A percentile compares a stretch with the other conserved stretches of the same genome.
These are phyloP conservation scores for Sarotherodon lohbergeri DNA, from an alignment of 2,113 vertebrate genomes.

Conservation along the genomic window DNA sequence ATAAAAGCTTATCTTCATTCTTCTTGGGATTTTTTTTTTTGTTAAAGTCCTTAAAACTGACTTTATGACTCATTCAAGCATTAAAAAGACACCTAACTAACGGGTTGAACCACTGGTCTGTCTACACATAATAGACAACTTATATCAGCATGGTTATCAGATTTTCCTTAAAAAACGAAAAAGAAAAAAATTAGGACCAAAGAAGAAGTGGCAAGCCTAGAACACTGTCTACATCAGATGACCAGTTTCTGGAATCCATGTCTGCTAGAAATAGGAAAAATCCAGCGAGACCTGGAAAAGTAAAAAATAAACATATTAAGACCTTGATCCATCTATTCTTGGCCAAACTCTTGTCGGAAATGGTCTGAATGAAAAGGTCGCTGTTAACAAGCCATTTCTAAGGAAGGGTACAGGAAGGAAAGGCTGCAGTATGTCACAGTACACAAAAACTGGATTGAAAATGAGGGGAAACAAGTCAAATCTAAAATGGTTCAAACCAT, in stretches of 20 bases:
- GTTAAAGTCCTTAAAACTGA: not conserved
- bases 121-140: not conserved
- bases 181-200: not conserved
- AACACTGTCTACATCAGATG: not conserved
- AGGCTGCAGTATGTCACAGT: not conserved
- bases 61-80: not conserved
- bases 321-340: not conserved
- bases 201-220: not conserved
- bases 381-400: accelerated
- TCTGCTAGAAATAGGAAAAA: not conserved
- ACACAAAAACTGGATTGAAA: not conserved
- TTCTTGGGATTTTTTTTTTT: not conserved
- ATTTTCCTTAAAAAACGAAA: not conserved
- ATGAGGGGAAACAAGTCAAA: not conserved
- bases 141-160: not conserved
- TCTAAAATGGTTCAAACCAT: not conserved
- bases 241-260: not conserved
- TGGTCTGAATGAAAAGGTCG: not conserved
- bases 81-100: not conserved
- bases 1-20: not conserved
- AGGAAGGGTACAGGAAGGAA: not conserved
- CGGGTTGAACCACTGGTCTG: not conserved
- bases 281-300: not conserved
- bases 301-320: not conserved
- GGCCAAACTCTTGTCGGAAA: not conserved